Percentiles rank a stretch among this genome's conserved stretches.
These are phyloP conservation scores for Hemitrygon akajei DNA, from an alignment of 2,797 vertebrate genomes.

Conservation along the genomic window DNA sequence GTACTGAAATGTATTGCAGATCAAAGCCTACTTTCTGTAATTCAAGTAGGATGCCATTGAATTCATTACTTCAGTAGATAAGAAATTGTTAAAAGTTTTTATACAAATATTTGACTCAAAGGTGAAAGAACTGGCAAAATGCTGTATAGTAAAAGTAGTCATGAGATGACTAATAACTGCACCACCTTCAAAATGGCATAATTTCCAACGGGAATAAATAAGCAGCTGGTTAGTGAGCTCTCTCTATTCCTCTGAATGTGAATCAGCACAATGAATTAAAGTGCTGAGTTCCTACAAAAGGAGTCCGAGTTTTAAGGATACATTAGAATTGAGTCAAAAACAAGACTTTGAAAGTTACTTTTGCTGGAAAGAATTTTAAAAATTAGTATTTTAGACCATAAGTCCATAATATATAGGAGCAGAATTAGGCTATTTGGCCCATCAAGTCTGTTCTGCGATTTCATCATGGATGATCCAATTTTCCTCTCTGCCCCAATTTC, in stretches of 20 bases:
- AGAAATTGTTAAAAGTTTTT: background rate
- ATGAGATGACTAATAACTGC: slow-evolving; percentile 1
- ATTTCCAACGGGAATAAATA: background rate
- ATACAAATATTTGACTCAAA: background rate
- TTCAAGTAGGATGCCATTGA: background rate
- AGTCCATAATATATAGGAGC: no score
- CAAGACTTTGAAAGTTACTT: background rate
- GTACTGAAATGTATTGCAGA: background rate
- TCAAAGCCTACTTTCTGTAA: background rate
- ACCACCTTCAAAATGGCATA: background rate
- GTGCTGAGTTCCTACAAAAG: background rate
- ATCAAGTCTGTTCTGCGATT: no score
- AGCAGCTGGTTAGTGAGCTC: background rate
- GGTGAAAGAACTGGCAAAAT: background rate
- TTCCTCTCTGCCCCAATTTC: no score
- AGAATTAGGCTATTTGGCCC: no score
- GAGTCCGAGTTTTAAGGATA: background rate
- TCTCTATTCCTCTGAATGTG: background rate
- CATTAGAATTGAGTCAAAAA: background rate
- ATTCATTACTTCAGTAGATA: background rate
- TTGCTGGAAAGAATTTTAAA: background rate
- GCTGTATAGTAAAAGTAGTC: background rate
- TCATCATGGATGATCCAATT: no score
- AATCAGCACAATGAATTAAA: background rate
- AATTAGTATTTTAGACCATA: background rate